A percentile compares a stretch with the other conserved stretches of the same genome.
These are phyloP conservation scores for Thymallus thymallus DNA, from an alignment of 2,113 vertebrate genomes.

Conservation along the genomic window DNA sequence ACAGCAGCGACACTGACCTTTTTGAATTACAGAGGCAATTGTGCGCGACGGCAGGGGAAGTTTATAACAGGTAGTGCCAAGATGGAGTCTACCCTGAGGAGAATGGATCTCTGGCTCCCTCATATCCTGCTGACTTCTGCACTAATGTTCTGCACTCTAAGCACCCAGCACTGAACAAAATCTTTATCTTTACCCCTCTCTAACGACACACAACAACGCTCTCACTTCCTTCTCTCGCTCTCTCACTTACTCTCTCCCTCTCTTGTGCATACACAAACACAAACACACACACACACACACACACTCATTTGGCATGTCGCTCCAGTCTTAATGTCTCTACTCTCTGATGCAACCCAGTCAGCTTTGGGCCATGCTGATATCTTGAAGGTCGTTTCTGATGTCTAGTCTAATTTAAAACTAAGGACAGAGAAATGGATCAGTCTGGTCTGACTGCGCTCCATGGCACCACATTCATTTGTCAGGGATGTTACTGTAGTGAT, in stretches of 20 bases:
- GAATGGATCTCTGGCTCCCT: slow-evolving; percentile 59
- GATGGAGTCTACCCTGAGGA: slow-evolving; percentile 56
- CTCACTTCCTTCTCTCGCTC: neutral
- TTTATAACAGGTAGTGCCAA: slow-evolving; percentile 68
- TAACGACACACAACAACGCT: no score
- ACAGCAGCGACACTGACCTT: slow-evolving; percentile 73
- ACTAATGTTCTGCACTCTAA: slow-evolving; percentile 64
- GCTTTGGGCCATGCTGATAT: slow-evolving; percentile 36
- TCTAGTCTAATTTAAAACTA: slow-evolving; percentile 47
- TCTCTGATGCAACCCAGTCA: slow-evolving; percentile 42
- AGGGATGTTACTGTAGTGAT: slow-evolving; percentile 17
- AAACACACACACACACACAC: slow-evolving; percentile 8
- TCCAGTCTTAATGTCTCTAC: slow-evolving; percentile 17
- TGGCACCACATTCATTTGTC: slow-evolving; percentile 33
- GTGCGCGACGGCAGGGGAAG: slow-evolving; percentile 65
- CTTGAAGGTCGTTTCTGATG: slow-evolving; percentile 63
- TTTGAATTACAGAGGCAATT: slow-evolving; percentile 77
- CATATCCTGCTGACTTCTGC: slow-evolving; percentile 58
- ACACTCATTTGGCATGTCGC: slow-evolving; percentile 38
- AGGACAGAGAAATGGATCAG: slow-evolving; percentile 53
- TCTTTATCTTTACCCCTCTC: slow-evolving; percentile 17
- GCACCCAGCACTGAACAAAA: slow-evolving; percentile 21
- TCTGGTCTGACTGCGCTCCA: slow-evolving; percentile 33
- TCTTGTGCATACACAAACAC: slow-evolving; percentile 28
- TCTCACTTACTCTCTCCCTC: slow-evolving; percentile 10